phyloP scores from a whole-genome alignment of 1,140 invertebrate genomes.

The Papilio xuthus region DNA sequence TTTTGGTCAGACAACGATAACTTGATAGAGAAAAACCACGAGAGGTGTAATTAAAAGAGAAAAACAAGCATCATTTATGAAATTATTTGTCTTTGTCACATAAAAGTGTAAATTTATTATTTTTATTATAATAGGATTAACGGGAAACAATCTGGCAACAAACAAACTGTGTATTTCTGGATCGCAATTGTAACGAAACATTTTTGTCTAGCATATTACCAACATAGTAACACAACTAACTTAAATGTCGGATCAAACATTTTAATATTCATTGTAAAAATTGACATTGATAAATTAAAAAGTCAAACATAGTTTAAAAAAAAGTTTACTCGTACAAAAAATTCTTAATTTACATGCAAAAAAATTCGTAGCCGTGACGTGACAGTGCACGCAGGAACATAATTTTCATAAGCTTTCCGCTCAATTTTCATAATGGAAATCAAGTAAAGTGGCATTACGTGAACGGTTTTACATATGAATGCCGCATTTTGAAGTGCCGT shows the following conservation, averaged over 20 bases:
- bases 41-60: too few species aligned
- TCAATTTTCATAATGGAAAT: conserved; percentile 27
- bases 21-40: neutral
- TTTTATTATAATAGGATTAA: too few species aligned
- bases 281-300: neutral
- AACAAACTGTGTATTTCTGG: too few species aligned
- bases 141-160: too few species aligned
- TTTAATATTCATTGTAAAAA: neutral
- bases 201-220: too few species aligned
- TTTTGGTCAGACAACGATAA: neutral
- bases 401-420: conserved; percentile 24
- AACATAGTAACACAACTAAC: neutral
- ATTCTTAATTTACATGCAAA: conserved; percentile 8
- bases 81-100: too few species aligned
- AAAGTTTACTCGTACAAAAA: neutral
- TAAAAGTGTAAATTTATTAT: too few species aligned
- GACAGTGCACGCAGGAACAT: conserved; percentile 3
- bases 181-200: too few species aligned
- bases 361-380: conserved; percentile 13
- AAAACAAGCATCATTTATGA: too few species aligned
- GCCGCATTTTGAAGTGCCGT: neutral
- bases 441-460: conserved; percentile 14
- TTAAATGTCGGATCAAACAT: neutral
- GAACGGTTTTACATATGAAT: conserved; percentile 12
- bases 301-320: neutral